phyloP scores from a whole-genome alignment of 2,888 invertebrate genomes.

The Cabera pusaria region DNA sequence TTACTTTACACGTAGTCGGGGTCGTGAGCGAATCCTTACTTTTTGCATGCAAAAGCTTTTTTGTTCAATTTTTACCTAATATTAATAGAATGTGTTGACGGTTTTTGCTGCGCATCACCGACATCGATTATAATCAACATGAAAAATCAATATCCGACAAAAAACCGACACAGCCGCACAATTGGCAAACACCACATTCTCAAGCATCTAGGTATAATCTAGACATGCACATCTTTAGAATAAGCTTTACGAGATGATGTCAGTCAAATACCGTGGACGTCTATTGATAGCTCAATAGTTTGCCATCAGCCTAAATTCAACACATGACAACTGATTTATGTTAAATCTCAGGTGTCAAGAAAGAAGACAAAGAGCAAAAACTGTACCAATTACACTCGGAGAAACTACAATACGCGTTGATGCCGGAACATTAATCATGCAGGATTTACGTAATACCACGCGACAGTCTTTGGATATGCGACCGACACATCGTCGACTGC shows the following conservation, averaged over 20 bases:
- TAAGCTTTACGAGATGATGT: constrained; percentile 55
- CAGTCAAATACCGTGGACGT: constrained; percentile 57
- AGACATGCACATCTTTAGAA: constrained; percentile 44
- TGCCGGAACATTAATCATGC: constrained; percentile 64
- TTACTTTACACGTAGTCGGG: constrained; percentile 68
- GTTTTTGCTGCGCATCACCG: constrained; percentile 53
- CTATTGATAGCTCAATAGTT: constrained; percentile 64
- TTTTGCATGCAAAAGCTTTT: constrained; percentile 65
- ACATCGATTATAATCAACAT: constrained; percentile 51
- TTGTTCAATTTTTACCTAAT: constrained; percentile 57
- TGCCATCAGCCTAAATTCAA: constrained; percentile 59
- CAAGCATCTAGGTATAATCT: constrained; percentile 45
- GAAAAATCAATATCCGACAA: constrained; percentile 48
- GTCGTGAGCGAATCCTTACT: constrained; percentile 64
- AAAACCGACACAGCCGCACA: constrained; percentile 40
- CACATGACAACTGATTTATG: constrained; percentile 78
- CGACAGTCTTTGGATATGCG: constrained; percentile 47
- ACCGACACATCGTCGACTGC: constrained; percentile 43
- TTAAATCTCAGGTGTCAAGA: constrained; percentile 70
- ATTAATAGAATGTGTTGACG: constrained; percentile 59
- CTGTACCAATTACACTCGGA: constrained; percentile 61
- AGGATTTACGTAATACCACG: constrained; percentile 53
- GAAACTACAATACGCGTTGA: constrained; percentile 61
- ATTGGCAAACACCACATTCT: constrained; percentile 40
- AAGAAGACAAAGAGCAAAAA: constrained; percentile 59